phyloP scores from a whole-genome alignment of 2,888 invertebrate species.

The Caenorhabditis uteleia region DNA sequence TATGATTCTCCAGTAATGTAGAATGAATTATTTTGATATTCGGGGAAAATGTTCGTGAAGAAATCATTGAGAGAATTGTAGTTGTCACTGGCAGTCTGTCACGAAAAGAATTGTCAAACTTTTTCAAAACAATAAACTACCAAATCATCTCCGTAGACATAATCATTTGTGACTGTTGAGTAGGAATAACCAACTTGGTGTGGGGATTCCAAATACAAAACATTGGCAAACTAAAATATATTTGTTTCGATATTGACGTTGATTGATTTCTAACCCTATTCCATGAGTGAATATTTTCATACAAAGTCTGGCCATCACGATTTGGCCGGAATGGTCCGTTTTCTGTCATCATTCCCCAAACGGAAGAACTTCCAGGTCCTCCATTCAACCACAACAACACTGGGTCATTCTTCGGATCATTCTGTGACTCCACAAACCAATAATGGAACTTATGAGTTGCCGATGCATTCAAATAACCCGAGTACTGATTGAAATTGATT shows the following conservation, averaged over 20 bases:
- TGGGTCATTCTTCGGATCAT: constrained; percentile 35
- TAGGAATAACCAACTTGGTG: constrained; percentile 75
- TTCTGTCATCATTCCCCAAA: constrained; percentile 70
- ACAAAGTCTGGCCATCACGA: constrained; percentile 50
- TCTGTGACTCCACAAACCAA: constrained; percentile 49
- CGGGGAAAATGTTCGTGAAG: constrained; percentile 71
- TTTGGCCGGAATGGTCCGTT: constrained; percentile 70
- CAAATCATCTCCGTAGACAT: constrained; percentile 57
- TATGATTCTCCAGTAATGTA: constrained; percentile 65
- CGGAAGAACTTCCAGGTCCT: constrained; percentile 53
- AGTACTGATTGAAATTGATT: constrained; percentile 52
- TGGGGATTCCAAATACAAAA: constrained; percentile 74
- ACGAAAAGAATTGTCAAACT: constrained; percentile 24
- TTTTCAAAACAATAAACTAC: constrained; percentile 5
- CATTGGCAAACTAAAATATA: constrained; percentile 54
- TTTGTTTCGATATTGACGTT: background rate
- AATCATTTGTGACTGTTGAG: constrained; percentile 70
- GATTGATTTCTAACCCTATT: constrained; percentile 43
- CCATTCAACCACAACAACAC: constrained; percentile 55
- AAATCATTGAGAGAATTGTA: constrained; percentile 71
- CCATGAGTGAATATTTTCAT: constrained; percentile 60
- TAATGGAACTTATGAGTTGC: constrained; percentile 42
- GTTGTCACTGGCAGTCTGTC: constrained; percentile 71
- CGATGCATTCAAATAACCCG: constrained; percentile 50
- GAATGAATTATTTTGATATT: constrained; percentile 71